These are phyloP conservation scores for Drosophila recens DNA, from an alignment of 2,888 invertebrate species.

Conservation along the genomic window DNA sequence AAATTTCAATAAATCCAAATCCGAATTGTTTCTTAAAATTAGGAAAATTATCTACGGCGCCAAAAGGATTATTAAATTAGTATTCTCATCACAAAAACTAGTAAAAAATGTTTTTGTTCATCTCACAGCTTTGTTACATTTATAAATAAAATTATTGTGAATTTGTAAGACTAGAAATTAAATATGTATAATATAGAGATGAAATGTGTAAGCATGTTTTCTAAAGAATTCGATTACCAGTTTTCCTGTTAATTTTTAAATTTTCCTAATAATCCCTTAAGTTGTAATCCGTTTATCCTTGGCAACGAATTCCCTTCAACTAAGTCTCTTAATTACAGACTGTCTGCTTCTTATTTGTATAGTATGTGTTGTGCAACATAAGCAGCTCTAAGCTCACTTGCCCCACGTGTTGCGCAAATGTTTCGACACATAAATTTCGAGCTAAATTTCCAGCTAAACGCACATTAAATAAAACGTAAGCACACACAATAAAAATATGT, in stretches of 20 bases:
- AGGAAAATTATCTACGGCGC: too few species aligned
- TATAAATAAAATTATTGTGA: too few species aligned
- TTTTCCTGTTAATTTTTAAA: background rate
- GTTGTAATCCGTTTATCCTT: slow-evolving; percentile 33
- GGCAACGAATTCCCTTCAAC: slow-evolving; percentile 4
- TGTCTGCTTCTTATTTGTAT: background rate
- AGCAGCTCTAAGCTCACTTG: slow-evolving; percentile 39
- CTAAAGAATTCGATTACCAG: too few species aligned
- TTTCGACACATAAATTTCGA: slow-evolving; percentile 40
- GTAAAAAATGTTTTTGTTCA: too few species aligned
- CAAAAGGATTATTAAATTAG: too few species aligned
- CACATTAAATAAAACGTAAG: slow-evolving; percentile 41
- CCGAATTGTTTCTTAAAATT: too few species aligned
- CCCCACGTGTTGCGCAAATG: slow-evolving; percentile 50
- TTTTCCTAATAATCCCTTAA: slow-evolving; percentile 2
- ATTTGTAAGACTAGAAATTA: too few species aligned
- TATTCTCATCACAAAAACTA: too few species aligned
- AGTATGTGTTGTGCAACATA: slow-evolving; percentile 13
- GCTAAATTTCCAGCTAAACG: slow-evolving; percentile 37
- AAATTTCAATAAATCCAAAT: too few species aligned
- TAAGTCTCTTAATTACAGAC: slow-evolving; percentile 42
- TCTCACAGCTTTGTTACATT: too few species aligned
- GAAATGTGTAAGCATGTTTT: too few species aligned
- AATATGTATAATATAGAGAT: too few species aligned
- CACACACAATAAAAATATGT: slow-evolving; percentile 27